These are phyloP conservation scores for Entomyzon cyanotis DNA, from an alignment of 2,113 vertebrate genomes.

Conservation along the genomic window DNA sequence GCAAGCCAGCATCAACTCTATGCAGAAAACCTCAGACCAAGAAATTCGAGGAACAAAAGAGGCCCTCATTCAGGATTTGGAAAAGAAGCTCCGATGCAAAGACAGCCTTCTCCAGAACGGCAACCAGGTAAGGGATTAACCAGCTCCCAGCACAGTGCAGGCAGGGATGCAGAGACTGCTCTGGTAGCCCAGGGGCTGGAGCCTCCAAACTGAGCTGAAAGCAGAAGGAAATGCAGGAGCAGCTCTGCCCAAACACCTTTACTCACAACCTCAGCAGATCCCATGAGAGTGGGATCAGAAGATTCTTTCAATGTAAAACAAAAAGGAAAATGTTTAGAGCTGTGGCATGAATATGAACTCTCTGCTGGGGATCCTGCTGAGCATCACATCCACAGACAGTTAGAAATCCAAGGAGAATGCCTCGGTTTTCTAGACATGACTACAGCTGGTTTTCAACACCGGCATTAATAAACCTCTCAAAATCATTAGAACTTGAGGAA, in stretches of 20 bases:
- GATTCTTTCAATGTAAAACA: not conserved
- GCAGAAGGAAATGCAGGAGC: not conserved
- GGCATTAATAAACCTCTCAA: not conserved
- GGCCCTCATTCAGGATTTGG: slow-evolving; percentile 94
- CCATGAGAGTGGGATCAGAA: not conserved
- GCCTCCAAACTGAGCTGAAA: not conserved
- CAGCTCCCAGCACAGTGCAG: fast-evolving
- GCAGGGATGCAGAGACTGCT: not conserved
- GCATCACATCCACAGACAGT: not conserved
- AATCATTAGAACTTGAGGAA: not conserved
- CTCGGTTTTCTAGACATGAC: not conserved
- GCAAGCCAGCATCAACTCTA: slow-evolving; percentile 71
- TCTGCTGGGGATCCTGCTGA: not conserved
- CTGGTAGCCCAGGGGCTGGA: not conserved
- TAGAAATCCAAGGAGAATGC: not conserved
- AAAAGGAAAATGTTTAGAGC: not conserved
- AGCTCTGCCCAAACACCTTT: not conserved
- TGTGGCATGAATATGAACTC: not conserved
- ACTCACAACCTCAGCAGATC: not conserved
- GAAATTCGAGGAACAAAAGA: slow-evolving; percentile 96
- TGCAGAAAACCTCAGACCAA: slow-evolving; percentile 84
- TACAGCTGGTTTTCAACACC: not conserved
- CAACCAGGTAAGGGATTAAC: slow-evolving; percentile 82
- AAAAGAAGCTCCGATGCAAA: slow-evolving; percentile 91
- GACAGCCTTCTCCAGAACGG: slow-evolving; percentile 84